phyloP scores from a whole-genome alignment of 2,113 vertebrate genomes.

The Camelus dromedarius region DNA sequence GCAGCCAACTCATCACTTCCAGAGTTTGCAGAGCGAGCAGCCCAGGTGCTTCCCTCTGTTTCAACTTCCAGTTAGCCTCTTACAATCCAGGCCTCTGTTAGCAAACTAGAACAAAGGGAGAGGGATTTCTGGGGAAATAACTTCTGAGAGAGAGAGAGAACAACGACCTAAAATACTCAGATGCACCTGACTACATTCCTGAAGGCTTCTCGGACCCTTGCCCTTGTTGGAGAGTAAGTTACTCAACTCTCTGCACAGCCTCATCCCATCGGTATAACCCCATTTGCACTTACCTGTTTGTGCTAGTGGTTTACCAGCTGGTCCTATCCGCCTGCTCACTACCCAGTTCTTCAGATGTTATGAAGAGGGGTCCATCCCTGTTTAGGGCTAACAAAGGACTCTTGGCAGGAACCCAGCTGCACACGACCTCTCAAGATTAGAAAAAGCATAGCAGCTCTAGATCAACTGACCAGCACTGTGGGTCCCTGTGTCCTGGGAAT shows the following conservation, averaged over 20 bases:
- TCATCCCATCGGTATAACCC: neutral
- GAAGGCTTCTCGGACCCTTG: neutral
- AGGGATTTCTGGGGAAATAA: neutral
- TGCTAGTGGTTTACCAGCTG: neutral
- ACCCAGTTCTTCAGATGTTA: neutral
- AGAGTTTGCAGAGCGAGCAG: conserved; percentile 2
- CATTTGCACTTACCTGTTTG: neutral
- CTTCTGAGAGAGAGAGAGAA: conserved; percentile 42
- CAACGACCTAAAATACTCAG: conserved; percentile 3
- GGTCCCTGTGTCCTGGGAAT: neutral
- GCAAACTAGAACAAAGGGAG: neutral
- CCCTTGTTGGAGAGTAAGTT: neutral
- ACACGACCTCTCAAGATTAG: neutral
- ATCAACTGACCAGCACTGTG: neutral
- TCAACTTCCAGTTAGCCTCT: conserved; percentile 59
- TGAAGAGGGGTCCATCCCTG: neutral
- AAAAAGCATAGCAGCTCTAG: neutral
- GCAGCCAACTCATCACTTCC: conserved; percentile 67
- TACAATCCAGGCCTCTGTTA: conserved; percentile 49
- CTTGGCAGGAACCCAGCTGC: neutral
- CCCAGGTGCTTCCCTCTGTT: neutral
- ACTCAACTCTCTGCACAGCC: neutral
- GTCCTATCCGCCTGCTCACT: neutral
- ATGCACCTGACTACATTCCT: neutral
- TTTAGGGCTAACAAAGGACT: neutral